These are phyloP conservation scores for Sebastes matsubarae DNA, from an alignment of 2,797 vertebrate species.

Conservation along the genomic window DNA sequence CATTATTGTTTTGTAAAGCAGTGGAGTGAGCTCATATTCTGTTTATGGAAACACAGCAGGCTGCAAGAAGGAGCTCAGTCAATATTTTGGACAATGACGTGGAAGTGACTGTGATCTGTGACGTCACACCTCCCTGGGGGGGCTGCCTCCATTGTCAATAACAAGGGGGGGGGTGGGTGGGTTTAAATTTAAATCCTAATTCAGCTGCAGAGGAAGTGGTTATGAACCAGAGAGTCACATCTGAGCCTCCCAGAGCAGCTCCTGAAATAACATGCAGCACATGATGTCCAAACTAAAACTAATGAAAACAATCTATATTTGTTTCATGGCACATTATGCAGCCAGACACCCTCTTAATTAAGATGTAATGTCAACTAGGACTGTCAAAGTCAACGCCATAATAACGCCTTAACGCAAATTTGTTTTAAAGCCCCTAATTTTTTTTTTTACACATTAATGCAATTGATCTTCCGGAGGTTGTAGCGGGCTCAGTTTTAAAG, in stretches of 20 bases:
- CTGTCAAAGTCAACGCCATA: no score
- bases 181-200: constrained; percentile 1
- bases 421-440: no score
- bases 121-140: not conserved
- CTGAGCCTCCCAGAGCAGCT: not conserved
- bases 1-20: constrained; percentile 80
- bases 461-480: no score
- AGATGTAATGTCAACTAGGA: not conserved
- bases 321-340: not conserved
- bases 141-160: not conserved
- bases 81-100: not conserved
- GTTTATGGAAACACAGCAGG: not conserved
- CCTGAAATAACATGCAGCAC: not conserved
- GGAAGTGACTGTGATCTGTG: not conserved
- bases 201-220: constrained; percentile 12
- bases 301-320: no score
- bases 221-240: constrained; percentile 1
- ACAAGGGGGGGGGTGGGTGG: not conserved
- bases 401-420: no score
- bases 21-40: constrained; percentile 51
- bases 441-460: no score
- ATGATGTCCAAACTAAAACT: not conserved
- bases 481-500: no score
- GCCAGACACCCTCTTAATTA: not conserved
- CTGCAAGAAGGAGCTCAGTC: not conserved